A percentile compares a stretch with the other conserved stretches of the same genome.
Conservation (phyloP, 2,113 vertebrate genomes). For the Oxygymnocypris stewartii region DNA sequence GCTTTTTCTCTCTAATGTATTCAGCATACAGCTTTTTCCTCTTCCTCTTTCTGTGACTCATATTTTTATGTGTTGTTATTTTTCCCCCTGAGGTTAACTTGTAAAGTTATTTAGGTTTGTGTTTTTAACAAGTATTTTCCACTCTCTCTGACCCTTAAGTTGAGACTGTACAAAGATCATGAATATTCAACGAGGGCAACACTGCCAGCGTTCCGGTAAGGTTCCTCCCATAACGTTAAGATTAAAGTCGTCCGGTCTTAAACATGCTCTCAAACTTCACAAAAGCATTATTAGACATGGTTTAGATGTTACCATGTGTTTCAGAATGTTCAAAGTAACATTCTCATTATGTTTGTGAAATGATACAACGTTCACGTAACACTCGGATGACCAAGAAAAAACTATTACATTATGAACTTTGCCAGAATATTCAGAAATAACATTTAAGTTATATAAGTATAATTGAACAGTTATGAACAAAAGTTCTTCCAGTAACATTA, state of each 20-base stretch:
- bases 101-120: not conserved
- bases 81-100: not conserved
- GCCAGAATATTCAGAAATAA: not conserved
- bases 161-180: not conserved
- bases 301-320: not conserved
- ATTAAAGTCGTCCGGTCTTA: not conserved
- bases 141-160: not conserved
- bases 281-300: no score
- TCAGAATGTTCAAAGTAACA: not conserved
- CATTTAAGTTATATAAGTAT: not conserved
- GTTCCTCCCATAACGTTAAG: not conserved
- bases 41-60: constrained; percentile 10
- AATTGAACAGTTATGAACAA: no score
- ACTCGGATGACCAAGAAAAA: not conserved
- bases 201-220: not conserved
- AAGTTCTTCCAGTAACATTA: no score
- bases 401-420: not conserved
- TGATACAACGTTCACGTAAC: no score
- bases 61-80: not conserved
- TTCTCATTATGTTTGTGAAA: not conserved
- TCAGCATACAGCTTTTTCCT: constrained; percentile 48
- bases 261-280: not conserved
- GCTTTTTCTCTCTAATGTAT: constrained; percentile 50
- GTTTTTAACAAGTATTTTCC: not conserved
- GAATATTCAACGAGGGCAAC: not conserved